Evolutionary conservation across 2,113 vertebrate species (phyloP).

Genomic region (Carlito syrichta): DNA sequence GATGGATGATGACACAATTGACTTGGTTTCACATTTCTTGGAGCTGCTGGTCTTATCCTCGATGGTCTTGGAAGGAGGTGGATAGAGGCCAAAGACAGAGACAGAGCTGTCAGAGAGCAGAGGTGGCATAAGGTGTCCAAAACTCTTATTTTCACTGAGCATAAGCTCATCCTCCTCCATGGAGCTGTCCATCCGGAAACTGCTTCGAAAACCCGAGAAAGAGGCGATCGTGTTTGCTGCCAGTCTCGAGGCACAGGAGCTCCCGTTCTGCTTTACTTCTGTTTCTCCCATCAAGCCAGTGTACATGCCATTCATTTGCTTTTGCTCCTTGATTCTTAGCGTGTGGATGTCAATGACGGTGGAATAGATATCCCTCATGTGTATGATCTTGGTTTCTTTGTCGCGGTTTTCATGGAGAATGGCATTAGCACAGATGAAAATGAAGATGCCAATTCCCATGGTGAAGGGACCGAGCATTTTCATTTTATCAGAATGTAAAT

Average conservation of each 20-base stretch:
- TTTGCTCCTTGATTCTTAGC: slow-evolving; percentile 90
- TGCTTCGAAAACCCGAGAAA: slow-evolving; percentile 83
- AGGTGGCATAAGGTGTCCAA: slow-evolving; percentile 86
- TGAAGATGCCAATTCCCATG: slow-evolving; percentile 99
- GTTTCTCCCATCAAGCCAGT: slow-evolving; percentile 79
- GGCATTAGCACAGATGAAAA: slow-evolving; percentile 98
- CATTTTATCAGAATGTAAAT: slow-evolving; percentile 96
- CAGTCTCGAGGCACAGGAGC: slow-evolving; percentile 82
- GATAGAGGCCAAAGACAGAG: slow-evolving; percentile 85
- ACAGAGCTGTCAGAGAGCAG: slow-evolving; percentile 85
- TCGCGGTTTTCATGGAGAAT: slow-evolving; percentile 98
- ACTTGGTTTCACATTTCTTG: slow-evolving; percentile 93
- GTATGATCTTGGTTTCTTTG: slow-evolving; percentile 98
- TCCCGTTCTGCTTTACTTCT: slow-evolving; percentile 83
- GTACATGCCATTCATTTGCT: slow-evolving; percentile 85
- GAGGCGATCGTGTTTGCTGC: slow-evolving; percentile 87
- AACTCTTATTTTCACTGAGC: slow-evolving; percentile 82
- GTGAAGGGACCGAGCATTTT: slow-evolving; percentile 99
- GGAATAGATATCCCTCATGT: slow-evolving; percentile 99
- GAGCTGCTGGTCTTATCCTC: slow-evolving; percentile 83
- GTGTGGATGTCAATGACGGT: slow-evolving; percentile 98
- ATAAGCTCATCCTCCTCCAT: slow-evolving; percentile 89
- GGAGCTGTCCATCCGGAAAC: slow-evolving; percentile 82
- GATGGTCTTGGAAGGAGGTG: slow-evolving; percentile 80
- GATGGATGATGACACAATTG: slow-evolving; percentile 97